These are phyloP conservation scores for Aphelinus certus DNA, from an alignment of 1,140 invertebrate genomes.

Conservation along the genomic window DNA sequence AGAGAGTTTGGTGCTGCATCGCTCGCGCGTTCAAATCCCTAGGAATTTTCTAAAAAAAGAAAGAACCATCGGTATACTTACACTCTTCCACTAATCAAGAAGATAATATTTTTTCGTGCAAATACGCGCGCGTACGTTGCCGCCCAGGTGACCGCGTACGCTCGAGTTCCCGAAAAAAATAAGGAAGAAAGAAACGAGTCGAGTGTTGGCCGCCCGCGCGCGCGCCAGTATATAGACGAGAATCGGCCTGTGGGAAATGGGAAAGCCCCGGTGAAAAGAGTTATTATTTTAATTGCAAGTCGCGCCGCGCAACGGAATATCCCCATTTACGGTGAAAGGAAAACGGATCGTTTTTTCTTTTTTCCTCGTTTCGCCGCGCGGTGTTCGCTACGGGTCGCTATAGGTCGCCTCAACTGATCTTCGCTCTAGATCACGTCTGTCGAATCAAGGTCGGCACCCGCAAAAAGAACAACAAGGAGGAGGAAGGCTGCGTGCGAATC, in stretches of 20 bases:
- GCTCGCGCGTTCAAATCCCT: constrained; percentile 26
- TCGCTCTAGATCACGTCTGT: constrained; percentile 30
- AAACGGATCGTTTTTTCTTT: constrained; percentile 18
- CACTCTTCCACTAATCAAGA: constrained; percentile 22
- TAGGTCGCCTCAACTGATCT: too few relatives aligned
- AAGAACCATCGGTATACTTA: background rate
- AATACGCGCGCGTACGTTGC: background rate
- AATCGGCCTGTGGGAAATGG: constrained; percentile 50
- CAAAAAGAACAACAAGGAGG: background rate
- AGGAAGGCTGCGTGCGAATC: constrained; percentile 8
- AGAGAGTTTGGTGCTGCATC: background rate
- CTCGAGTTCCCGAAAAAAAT: too few relatives aligned
- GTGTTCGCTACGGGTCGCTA: constrained; percentile 14
- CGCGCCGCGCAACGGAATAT: background rate
- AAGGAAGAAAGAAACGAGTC: constrained; percentile 18
- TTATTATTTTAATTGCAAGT: constrained; percentile 55
- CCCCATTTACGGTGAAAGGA: constrained; percentile 42
- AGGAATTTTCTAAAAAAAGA: constrained; percentile 16
- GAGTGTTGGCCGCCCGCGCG: background rate
- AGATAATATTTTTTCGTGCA: constrained; percentile 30
- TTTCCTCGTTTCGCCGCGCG: background rate
- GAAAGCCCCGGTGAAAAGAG: constrained; percentile 47
- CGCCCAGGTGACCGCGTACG: too few relatives aligned
- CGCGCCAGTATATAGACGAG: constrained; percentile 2
- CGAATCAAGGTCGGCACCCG: constrained; percentile 29